Conservation (phyloP, 2,113 vertebrate species). For the Percopsis transmontana region DNA sequence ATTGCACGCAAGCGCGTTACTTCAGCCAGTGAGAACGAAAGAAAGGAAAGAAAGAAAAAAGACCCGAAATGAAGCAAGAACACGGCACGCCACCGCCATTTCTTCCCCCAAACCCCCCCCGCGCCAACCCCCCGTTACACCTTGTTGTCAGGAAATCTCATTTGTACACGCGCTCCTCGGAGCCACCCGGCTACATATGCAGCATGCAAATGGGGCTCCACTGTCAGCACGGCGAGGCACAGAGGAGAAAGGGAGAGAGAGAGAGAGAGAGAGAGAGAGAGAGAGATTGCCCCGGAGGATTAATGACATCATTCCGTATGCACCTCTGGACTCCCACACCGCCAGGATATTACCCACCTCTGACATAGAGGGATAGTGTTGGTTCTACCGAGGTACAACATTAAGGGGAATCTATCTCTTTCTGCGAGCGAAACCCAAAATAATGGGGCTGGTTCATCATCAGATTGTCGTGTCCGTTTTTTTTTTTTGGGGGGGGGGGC, state of each 20-base stretch:
- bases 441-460: constrained; percentile 97
- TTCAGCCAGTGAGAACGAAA: neutral
- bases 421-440: constrained; percentile 81
- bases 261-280: constrained; percentile 29
- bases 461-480: constrained; percentile 95
- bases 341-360: constrained; percentile 98
- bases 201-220: constrained; percentile 91
- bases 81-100: constrained; percentile 15
- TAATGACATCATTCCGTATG: constrained; percentile 99
- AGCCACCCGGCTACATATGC: constrained; percentile 97
- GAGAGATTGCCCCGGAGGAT: constrained; percentile 96
- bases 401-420: constrained; percentile 88
- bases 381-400: constrained; percentile 92
- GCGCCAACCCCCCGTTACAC: constrained; percentile 84
- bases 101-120: constrained; percentile 3
- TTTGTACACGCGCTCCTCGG: constrained; percentile 88
- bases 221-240: constrained; percentile 73
- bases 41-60: constrained; percentile 6
- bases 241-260: constrained; percentile 37
- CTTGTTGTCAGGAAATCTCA: constrained; percentile 99
- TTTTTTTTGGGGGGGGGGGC: constrained; percentile 17
- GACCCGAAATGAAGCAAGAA: constrained; percentile 6
- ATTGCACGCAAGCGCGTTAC: too few species aligned
- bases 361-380: constrained; percentile 99
- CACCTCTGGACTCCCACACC: constrained; percentile 81